phyloP scores from a whole-genome alignment of 2,113 vertebrate genomes.

The Chaetops frenatus region DNA sequence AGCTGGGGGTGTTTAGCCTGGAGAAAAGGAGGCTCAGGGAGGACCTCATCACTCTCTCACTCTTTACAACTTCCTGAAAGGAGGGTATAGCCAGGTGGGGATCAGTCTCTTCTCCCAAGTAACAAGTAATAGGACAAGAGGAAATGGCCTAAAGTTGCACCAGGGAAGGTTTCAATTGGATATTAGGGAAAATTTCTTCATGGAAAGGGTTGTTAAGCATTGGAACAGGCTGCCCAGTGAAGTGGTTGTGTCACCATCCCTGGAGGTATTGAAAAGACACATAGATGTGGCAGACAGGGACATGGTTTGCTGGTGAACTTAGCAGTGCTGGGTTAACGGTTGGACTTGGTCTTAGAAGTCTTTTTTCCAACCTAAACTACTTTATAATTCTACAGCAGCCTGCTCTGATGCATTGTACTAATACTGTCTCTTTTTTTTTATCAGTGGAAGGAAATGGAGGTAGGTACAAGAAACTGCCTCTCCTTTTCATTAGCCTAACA shows the following conservation, averaged over 20 bases:
- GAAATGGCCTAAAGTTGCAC: background rate
- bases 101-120: accelerated
- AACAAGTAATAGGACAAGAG: background rate
- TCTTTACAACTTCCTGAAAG: accelerated
- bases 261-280: background rate
- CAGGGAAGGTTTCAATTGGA: background rate
- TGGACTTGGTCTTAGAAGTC: background rate
- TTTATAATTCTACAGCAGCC: background rate
- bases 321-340: background rate
- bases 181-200: background rate
- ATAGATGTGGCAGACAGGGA: background rate
- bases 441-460: background rate
- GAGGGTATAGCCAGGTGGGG: background rate
- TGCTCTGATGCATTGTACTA: background rate
- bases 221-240: background rate
- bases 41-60: accelerated
- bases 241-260: background rate
- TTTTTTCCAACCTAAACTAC: background rate
- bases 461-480: background rate
- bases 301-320: background rate
- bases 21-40: background rate
- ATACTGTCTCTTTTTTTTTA: background rate
- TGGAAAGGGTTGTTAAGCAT: background rate
- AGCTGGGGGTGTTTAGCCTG: background rate
- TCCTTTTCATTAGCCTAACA: background rate